These are phyloP conservation scores for Atractosteus spatula DNA, from an alignment of 2,113 vertebrate genomes.

Conservation along the genomic window DNA sequence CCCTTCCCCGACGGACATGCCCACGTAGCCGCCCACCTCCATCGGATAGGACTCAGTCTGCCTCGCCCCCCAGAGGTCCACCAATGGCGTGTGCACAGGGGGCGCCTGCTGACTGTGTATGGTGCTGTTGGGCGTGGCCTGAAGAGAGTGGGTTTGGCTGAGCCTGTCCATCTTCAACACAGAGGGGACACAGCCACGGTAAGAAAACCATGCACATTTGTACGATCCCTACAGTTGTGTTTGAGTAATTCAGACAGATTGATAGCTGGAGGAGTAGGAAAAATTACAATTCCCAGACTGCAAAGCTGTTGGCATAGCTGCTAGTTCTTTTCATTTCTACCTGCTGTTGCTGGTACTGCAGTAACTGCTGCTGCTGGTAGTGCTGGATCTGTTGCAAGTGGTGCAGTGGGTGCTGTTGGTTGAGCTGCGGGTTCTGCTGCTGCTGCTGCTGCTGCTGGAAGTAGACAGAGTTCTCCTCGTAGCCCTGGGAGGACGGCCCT, in stretches of 20 bases:
- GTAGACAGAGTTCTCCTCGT: slow-evolving; percentile 56
- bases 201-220: background rate
- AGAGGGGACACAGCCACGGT: slow-evolving; percentile 27
- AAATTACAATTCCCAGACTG: too few species aligned
- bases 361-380: slow-evolving; percentile 65
- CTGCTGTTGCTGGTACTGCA: slow-evolving; percentile 75
- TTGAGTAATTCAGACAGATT: too few species aligned
- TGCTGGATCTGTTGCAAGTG: slow-evolving; percentile 71
- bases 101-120: slow-evolving; percentile 69
- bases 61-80: slow-evolving; percentile 81
- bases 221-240: too few species aligned
- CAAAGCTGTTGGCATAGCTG: too few species aligned
- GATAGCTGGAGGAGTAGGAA: too few species aligned
- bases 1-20: slow-evolving; percentile 71
- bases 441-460: slow-evolving; percentile 67
- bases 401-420: slow-evolving; percentile 60
- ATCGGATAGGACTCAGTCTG: slow-evolving; percentile 67
- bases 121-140: slow-evolving; percentile 74
- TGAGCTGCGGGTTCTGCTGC: slow-evolving; percentile 58
- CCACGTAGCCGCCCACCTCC: slow-evolving; percentile 71
- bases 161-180: slow-evolving; percentile 63
- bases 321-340: slow-evolving; percentile 23
- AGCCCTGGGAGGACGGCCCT: slow-evolving; percentile 54
- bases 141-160: slow-evolving; percentile 68
- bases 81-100: slow-evolving; percentile 71